A percentile compares a stretch with the other conserved stretches of the same genome.
Conservation (phyloP, 2,113 vertebrate species). For the Lophura nycthemera region DNA sequence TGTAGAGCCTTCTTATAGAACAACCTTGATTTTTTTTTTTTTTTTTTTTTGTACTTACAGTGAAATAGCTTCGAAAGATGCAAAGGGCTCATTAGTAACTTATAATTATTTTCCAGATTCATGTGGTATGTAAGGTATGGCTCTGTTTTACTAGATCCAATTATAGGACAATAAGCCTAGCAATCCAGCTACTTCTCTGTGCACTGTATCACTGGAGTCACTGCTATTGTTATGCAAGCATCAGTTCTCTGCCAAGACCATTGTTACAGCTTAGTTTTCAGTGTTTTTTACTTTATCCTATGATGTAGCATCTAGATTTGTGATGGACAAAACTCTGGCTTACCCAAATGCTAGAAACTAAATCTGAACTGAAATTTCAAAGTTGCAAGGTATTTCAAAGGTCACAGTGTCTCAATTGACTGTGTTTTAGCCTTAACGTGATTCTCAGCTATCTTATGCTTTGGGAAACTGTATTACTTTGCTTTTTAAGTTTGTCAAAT, state of each 20-base stretch:
- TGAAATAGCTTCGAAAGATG: not conserved
- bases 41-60: not conserved
- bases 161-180: not conserved
- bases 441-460: not conserved
- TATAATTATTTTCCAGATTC: not conserved
- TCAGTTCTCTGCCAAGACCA: not conserved
- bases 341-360: not conserved
- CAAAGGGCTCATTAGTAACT: not conserved
- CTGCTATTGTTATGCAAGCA: not conserved
- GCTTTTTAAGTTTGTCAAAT: not conserved
- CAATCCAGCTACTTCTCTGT: not conserved
- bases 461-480: not conserved
- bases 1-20: rapidly evolving
- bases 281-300: not conserved
- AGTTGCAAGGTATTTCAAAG: not conserved
- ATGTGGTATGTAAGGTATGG: not conserved
- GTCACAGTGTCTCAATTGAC: not conserved
- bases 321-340: not conserved
- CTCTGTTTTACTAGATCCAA: not conserved
- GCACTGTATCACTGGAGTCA: not conserved
- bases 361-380: not conserved
- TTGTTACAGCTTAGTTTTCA: not conserved
- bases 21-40: not conserved
- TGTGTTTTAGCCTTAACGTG: not conserved
- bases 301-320: not conserved